These are phyloP conservation scores for Diarsia brunnea DNA, from an alignment of 2,888 invertebrate genomes.

Conservation along the genomic window DNA sequence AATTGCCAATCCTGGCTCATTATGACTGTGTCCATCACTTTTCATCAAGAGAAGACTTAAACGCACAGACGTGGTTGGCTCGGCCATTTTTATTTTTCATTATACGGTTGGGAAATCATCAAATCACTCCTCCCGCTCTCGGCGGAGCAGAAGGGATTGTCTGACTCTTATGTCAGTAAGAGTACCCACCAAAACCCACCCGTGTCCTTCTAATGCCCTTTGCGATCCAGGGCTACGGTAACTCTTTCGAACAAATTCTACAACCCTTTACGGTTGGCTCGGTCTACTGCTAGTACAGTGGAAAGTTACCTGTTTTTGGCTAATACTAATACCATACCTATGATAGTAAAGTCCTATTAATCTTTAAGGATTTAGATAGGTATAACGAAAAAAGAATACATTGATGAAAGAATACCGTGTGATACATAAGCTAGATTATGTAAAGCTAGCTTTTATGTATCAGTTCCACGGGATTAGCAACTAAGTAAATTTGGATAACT, in stretches of 20 bases:
- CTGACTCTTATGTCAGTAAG: too few relatives aligned
- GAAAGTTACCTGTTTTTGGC: background rate
- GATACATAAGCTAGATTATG: background rate
- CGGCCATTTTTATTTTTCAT: too few relatives aligned
- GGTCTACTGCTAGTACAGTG: background rate
- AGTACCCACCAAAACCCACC: too few relatives aligned
- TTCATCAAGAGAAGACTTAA: slow-evolving; percentile 40
- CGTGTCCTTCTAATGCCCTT: too few relatives aligned
- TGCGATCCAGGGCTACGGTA: too few relatives aligned
- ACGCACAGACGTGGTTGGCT: slow-evolving; percentile 8
- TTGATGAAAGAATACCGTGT: background rate
- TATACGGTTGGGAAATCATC: too few relatives aligned
- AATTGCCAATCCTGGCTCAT: background rate
- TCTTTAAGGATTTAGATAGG: slow-evolving; percentile 2
- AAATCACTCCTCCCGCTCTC: too few relatives aligned
- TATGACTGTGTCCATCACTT: background rate
- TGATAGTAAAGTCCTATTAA: background rate
- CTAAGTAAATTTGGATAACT: background rate
- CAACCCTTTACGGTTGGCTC: background rate
- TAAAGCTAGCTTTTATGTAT: slow-evolving; percentile 1
- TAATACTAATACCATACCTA: background rate
- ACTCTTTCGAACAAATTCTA: too few relatives aligned
- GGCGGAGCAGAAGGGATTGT: too few relatives aligned
- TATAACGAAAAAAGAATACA: background rate
- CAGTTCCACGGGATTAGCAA: background rate